Base-by-base conservation (phyloP, 2,113 vertebrate genomes). In the Suricata suricatta region DNA sequence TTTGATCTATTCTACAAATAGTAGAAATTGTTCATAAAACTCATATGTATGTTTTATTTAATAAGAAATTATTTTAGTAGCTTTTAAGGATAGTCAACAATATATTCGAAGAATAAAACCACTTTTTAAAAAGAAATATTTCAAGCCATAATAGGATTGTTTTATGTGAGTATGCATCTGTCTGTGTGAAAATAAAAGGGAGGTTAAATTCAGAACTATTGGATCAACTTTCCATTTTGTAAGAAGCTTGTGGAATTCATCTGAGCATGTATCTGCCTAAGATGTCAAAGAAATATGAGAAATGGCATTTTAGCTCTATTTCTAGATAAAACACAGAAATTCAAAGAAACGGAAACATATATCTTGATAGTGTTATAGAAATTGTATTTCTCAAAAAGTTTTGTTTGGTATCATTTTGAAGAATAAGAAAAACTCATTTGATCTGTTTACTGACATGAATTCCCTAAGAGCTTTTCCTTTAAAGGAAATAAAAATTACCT, bases 1-100 rank as follows among this genome's bases (percentile, higher is more conserved):
- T 97, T 97, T 97, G 66, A 87, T 57, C 81, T 76, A 60, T 84
- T 95, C 64, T 72, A 95, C 52, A 96, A 81, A 90, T 54, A 89
- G 27, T 54, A 89, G 27, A 83, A 88, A 50, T 41, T n/a, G 1
- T 88, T 85, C 16, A 1, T 96, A 97, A 83, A 81, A 96, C n/a
- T 79, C 69, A 97, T 96, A 97, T 50, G 11, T 69, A 31, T 27
- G 7, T 27, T 52, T 93, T 84, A 79, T 44, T 64, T 71, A 81
- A 33, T 83, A 69, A 38, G 21, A 17, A 57, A 81, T 57, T 87
- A 23, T 12, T 66, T 35, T 31, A 74, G 12, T n/a, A 72, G 38
- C 27, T 23, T 71, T 60, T 71, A 88, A 69, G 38, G 68, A 76
- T 8, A 92, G 25, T 44, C 23, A 50, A 63, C 10, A 93, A 44